Evolutionary conservation across 1,140 invertebrate genomes (phyloP).

Genomic region (Apis florea): DNA sequence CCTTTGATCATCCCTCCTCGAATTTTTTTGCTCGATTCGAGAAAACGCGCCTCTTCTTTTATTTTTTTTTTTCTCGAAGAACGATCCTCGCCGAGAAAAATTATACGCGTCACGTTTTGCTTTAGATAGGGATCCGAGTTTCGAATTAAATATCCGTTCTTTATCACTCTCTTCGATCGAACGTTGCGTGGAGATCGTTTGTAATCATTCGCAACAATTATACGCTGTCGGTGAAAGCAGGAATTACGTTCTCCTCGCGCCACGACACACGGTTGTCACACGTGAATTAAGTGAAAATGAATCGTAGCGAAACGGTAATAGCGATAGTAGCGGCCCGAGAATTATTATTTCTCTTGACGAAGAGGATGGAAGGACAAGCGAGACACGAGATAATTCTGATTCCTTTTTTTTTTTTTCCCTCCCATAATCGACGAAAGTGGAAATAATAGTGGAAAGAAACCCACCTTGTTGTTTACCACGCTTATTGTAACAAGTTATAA

Average conservation of each 20-base stretch:
- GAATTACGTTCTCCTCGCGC: not conserved
- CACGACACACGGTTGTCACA: not conserved
- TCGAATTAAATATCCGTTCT: not conserved
- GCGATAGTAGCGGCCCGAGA: not conserved
- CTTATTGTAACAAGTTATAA: too few relatives aligned
- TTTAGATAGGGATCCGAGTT: too few relatives aligned
- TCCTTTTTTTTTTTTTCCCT: too few relatives aligned
- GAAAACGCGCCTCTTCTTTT: not conserved
- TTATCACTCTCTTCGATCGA: not conserved
- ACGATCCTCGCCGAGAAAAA: not conserved
- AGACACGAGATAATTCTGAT: too few relatives aligned
- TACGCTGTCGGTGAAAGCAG: not conserved
- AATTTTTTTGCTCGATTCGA: not conserved
- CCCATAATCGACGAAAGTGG: too few relatives aligned
- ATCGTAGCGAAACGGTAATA: too few relatives aligned
- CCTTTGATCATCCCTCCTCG: not conserved
- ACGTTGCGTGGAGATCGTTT: not conserved
- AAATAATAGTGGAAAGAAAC: too few relatives aligned
- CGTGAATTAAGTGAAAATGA: not conserved
- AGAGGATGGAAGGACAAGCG: not conserved
- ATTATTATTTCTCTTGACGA: not conserved
- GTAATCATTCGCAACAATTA: not conserved
- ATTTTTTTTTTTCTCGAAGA: too few relatives aligned
- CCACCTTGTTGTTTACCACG: too few relatives aligned
- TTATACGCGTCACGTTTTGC: too few relatives aligned